Conservation (phyloP, 2,888 invertebrate species). For the Chaitophorus viminalis region DNA sequence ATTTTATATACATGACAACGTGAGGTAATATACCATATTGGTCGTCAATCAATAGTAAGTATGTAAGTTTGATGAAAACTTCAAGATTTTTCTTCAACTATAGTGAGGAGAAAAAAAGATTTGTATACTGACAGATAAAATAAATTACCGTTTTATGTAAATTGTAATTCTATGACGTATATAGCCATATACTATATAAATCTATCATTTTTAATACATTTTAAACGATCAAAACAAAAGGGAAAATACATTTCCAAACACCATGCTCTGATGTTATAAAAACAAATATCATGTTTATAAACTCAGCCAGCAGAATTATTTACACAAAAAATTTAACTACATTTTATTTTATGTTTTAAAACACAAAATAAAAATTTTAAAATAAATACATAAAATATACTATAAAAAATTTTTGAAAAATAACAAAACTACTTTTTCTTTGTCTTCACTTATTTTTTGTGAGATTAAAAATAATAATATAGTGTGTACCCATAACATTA, state of each 20-base stretch:
- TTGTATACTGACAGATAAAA: constrained; percentile 49
- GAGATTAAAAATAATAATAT: not conserved
- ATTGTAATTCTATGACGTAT: constrained; percentile 31
- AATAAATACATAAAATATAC: not conserved
- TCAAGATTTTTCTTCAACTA: constrained; percentile 35
- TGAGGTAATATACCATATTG: not conserved
- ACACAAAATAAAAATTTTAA: not conserved
- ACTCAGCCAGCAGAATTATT: not conserved
- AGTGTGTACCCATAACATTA: not conserved
- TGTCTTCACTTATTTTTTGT: not conserved
- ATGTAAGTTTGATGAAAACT: constrained; percentile 44
- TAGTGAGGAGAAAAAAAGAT: constrained; percentile 40
- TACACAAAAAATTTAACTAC: not conserved
- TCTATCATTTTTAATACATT: constrained; percentile 56
- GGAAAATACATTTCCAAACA: constrained; percentile 4
- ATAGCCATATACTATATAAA: not conserved
- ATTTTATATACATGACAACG: not conserved
- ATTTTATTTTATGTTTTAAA: not conserved
- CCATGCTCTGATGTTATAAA: not conserved
- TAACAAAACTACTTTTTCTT: not conserved
- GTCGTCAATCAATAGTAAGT: constrained; percentile 55
- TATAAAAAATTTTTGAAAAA: not conserved
- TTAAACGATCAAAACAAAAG: constrained; percentile 49
- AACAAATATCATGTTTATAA: constrained; percentile 8
- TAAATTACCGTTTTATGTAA: constrained; percentile 55